Conservation (phyloP, 2,888 invertebrate species). For the Drosophila longiperda region DNA sequence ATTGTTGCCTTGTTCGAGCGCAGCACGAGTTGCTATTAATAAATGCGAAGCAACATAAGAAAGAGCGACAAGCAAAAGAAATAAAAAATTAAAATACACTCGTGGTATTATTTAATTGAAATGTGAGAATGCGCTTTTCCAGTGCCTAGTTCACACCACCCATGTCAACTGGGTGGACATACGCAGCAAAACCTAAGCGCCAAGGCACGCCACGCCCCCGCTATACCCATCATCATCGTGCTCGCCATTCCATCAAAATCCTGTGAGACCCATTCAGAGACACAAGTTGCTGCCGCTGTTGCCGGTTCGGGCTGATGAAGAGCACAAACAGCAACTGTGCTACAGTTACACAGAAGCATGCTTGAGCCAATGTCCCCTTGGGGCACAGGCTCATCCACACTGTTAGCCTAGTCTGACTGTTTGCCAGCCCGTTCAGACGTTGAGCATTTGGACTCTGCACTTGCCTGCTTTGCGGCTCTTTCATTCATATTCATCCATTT, state of each 20-base stretch:
- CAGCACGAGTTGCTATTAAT: slow-evolving; percentile 68
- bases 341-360: slow-evolving; percentile 69
- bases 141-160: slow-evolving; percentile 49
- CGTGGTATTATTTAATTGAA: slow-evolving; percentile 72
- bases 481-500: slow-evolving; percentile 78
- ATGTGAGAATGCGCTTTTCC: slow-evolving; percentile 78
- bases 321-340: slow-evolving; percentile 72
- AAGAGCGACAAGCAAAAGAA: slow-evolving; percentile 34
- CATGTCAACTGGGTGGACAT: slow-evolving; percentile 12
- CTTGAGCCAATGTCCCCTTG: slow-evolving; percentile 73
- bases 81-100: slow-evolving; percentile 54
- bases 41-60: slow-evolving; percentile 33
- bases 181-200: slow-evolving; percentile 1
- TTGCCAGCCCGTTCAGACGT: slow-evolving; percentile 21
- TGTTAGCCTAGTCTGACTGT: background rate
- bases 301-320: slow-evolving; percentile 64
- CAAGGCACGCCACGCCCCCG: background rate
- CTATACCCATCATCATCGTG: slow-evolving; percentile 2
- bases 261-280: slow-evolving; percentile 62
- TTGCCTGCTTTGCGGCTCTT: slow-evolving; percentile 67
- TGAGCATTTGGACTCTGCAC: slow-evolving; percentile 58
- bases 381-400: slow-evolving; percentile 49
- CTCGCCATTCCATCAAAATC: slow-evolving; percentile 26
- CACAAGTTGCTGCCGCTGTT: slow-evolving; percentile 31
- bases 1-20: slow-evolving; percentile 53